Conservation (phyloP, 2,797 vertebrate genomes). For the Aulostomus chinensis region DNA sequence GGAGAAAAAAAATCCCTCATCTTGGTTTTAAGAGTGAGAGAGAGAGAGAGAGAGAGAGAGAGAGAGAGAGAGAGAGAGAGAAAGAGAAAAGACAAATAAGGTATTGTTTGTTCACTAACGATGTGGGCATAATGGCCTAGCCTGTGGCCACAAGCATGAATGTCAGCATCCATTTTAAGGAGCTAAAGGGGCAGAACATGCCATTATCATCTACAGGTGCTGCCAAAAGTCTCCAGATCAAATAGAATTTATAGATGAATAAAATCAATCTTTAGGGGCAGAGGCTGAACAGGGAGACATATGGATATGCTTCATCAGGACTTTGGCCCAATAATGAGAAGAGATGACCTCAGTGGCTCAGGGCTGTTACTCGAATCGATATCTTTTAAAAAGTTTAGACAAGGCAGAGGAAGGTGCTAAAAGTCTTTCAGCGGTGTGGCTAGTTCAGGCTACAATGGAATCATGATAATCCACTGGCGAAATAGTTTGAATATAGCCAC, state of each 20-base stretch:
- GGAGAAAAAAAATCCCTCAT: slow-evolving; percentile 33
- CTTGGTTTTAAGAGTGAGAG: neutral
- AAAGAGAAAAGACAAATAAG: slow-evolving; percentile 15
- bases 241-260: slow-evolving; percentile 25
- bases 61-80: neutral
- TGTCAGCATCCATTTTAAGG: slow-evolving; percentile 28
- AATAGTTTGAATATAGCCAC: too few relatives aligned
- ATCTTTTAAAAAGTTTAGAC: slow-evolving; percentile 52
- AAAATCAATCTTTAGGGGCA: slow-evolving; percentile 34
- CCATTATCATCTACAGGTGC: slow-evolving; percentile 23
- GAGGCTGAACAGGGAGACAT: slow-evolving; percentile 23
- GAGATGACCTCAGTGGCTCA: slow-evolving; percentile 33
- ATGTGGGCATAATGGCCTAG: slow-evolving; percentile 26
- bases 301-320: slow-evolving; percentile 25
- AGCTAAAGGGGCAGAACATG: slow-evolving; percentile 4
- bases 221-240: slow-evolving; percentile 25
- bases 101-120: slow-evolving; percentile 34
- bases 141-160: slow-evolving; percentile 31
- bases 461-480: too few relatives aligned
- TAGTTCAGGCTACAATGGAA: too few relatives aligned
- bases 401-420: slow-evolving; percentile 29
- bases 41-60: neutral
- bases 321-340: slow-evolving; percentile 34
- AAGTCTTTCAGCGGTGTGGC: too few relatives aligned
- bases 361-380: slow-evolving; percentile 49